Evolutionary conservation across 2,797 vertebrate species (phyloP).

Genomic region (Gallinago stenura): DNA sequence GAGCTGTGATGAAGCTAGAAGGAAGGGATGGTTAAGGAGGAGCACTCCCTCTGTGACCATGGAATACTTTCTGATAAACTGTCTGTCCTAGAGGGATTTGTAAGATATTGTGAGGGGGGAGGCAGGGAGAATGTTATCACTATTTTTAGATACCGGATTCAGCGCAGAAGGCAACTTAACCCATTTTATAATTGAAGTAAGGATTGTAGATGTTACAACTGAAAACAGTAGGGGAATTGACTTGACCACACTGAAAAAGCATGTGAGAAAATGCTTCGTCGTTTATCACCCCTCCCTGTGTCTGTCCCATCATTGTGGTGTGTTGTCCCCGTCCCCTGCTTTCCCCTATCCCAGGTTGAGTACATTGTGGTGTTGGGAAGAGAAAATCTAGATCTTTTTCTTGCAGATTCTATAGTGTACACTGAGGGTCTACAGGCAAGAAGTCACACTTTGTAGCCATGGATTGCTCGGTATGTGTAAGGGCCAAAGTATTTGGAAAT

Average conservation of each 20-base stretch:
- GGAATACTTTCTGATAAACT: slow-evolving; percentile 24
- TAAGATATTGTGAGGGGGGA: background rate
- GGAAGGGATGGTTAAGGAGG: background rate
- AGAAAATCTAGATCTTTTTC: background rate
- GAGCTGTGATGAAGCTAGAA: background rate
- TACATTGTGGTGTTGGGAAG: background rate
- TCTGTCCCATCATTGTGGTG: background rate
- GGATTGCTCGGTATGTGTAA: background rate
- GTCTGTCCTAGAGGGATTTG: slow-evolving; percentile 13
- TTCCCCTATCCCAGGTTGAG: background rate
- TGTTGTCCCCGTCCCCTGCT: too few relatives aligned
- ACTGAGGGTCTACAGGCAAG: background rate
- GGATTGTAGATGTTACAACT: background rate
- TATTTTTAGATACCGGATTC: slow-evolving; percentile 36
- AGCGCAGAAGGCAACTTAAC: slow-evolving; percentile 25
- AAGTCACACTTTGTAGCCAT: background rate
- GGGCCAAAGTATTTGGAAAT: background rate
- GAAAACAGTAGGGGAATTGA: background rate
- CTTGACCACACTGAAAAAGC: background rate
- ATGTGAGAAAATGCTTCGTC: background rate
- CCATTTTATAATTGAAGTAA: slow-evolving; percentile 34
- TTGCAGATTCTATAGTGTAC: background rate
- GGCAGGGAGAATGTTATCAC: background rate
- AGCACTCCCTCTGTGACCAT: background rate
- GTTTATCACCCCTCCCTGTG: fast-evolving